Evolutionary conservation across 2,888 invertebrate genomes (phyloP).

Genomic region (Hoplodrina blanda): DNA sequence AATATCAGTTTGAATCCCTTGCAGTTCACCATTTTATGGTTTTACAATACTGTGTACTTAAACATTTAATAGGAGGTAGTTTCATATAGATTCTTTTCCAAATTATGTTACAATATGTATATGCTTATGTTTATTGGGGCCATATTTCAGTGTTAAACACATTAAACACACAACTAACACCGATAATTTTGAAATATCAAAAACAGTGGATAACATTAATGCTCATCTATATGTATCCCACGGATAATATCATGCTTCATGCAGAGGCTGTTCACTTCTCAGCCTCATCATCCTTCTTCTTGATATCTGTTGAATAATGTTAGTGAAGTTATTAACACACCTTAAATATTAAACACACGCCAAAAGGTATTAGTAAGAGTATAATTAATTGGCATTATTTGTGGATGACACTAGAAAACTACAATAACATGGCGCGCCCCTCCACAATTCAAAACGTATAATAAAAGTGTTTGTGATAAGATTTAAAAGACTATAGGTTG

Average conservation of each 20-base stretch:
- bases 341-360: conserved; percentile 21
- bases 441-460: too few relatives aligned
- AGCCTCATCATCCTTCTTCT: conserved; percentile 54
- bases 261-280: conserved; percentile 69
- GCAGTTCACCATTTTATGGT: conserved; percentile 61
- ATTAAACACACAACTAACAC: conserved; percentile 69
- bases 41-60: conserved; percentile 66
- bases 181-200: conserved; percentile 63
- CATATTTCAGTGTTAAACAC: conserved; percentile 62
- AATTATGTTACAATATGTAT: conserved; percentile 57
- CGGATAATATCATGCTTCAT: conserved; percentile 64
- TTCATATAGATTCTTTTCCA: conserved; percentile 48
- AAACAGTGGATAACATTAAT: conserved; percentile 46
- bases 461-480: too few relatives aligned
- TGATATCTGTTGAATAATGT: conserved; percentile 72
- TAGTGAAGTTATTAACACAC: conserved; percentile 66
- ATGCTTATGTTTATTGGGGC: conserved; percentile 72
- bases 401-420: too few relatives aligned
- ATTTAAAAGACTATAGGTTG: too few relatives aligned
- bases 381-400: neutral
- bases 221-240: conserved; percentile 48
- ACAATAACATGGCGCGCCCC: too few relatives aligned
- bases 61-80: conserved; percentile 69
- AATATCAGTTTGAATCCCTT: conserved; percentile 41
- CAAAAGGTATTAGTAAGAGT: neutral